Conservation (phyloP, 2,797 vertebrate genomes). For the Sebastes glaucus region DNA sequence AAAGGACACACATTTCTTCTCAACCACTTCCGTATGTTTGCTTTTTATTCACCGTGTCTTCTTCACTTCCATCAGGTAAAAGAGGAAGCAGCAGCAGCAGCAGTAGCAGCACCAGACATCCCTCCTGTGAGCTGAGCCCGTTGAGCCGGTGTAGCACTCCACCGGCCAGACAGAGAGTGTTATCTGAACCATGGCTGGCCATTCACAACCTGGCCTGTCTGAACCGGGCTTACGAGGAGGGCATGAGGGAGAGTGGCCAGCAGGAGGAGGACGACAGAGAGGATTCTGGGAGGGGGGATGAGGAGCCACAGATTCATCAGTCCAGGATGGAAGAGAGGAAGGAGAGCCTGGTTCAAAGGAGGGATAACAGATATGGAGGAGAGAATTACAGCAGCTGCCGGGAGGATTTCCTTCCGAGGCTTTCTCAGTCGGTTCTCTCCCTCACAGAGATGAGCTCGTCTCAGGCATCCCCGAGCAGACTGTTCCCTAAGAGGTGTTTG, state of each 20-base stretch:
- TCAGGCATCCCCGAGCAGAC: background rate
- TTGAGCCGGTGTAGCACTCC: background rate
- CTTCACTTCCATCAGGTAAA: slow-evolving; percentile 21
- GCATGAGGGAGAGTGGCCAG: slow-evolving; percentile 15
- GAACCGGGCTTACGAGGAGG: slow-evolving; percentile 63
- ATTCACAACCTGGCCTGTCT: slow-evolving; percentile 74
- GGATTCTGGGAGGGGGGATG: background rate
- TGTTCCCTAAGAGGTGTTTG: background rate
- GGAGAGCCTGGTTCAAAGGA: background rate
- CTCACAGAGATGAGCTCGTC: slow-evolving; percentile 24
- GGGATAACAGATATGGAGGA: slow-evolving; percentile 7
- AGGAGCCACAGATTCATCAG: background rate
- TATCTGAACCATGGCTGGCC: slow-evolving; percentile 76
- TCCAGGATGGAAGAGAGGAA: slow-evolving; percentile 2
- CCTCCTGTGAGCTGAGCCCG: slow-evolving; percentile 28
- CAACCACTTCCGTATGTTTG: background rate
- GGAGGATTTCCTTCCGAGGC: slow-evolving; percentile 3
- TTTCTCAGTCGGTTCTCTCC: slow-evolving; percentile 24
- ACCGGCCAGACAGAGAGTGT: slow-evolving; percentile 41
- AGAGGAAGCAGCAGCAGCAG: slow-evolving; percentile 30
- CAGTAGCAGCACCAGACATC: slow-evolving; percentile 25
- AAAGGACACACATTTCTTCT: background rate
- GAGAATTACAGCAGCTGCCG: background rate
- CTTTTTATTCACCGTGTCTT: background rate
- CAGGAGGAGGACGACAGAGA: slow-evolving; percentile 10